Percentiles rank a stretch among this genome's conserved stretches.
Evolutionary conservation across 2,797 vertebrate genomes (phyloP).

Genomic region (Semotilus atromaculatus): DNA sequence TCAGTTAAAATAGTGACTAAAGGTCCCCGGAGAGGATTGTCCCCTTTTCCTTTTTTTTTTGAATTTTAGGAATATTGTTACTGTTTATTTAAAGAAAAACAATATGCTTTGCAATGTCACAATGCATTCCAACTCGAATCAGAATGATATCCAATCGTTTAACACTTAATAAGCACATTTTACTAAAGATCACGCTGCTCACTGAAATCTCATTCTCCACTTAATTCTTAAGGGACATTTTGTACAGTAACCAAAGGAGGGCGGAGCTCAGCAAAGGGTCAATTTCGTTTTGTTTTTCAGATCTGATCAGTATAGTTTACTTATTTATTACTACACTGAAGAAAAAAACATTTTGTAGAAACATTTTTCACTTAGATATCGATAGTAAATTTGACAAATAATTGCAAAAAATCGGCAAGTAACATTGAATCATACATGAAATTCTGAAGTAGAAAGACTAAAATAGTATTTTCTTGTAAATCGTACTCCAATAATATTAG

Average conservation of each 20-base stretch:
- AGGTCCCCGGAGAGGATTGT: neutral
- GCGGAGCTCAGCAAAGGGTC: neutral
- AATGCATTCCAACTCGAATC: neutral
- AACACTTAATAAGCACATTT: constrained; percentile 4
- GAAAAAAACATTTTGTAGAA: neutral
- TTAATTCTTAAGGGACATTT: neutral
- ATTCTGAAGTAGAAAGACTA: neutral
- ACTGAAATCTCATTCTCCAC: neutral
- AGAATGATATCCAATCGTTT: neutral
- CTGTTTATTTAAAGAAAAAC: neutral
- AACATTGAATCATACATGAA: neutral
- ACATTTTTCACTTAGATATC: neutral
- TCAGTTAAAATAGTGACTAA: neutral
- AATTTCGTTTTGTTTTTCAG: neutral
- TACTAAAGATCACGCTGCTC: neutral
- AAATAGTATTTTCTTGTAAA: neutral
- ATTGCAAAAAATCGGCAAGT: neutral
- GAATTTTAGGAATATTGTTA: neutral
- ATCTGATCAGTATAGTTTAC: neutral
- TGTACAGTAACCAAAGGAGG: neutral
- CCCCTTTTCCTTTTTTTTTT: neutral
- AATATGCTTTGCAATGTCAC: constrained; percentile 3
- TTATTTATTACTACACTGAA: neutral
- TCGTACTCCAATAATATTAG: neutral
- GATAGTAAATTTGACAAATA: neutral